Base-by-base conservation (phyloP, 2,113 vertebrate genomes). In the Myotis davidii region DNA sequence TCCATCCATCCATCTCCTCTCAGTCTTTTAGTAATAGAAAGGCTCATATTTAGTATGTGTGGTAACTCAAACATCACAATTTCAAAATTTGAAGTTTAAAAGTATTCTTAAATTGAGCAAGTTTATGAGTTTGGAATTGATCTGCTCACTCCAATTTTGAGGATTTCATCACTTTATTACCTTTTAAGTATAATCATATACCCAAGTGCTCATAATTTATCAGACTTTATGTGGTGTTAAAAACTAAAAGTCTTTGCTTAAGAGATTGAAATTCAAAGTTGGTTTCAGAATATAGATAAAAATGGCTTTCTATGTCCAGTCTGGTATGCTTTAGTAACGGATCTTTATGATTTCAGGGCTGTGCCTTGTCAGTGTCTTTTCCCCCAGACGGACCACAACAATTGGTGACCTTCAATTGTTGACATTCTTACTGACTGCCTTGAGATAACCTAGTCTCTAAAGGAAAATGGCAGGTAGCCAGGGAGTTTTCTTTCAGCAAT, bases 81-180 rank as follows among this genome's bases (percentile, higher is more conserved):
- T 69, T 91, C 76, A 95, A 50, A 88, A 52, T 76, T 64, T 74
- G 8, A 90, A 85, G 54, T 86, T 85, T 48, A 48, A 87, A 78
- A 48, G 4, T 74, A 34, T 89, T 70, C 20, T 90, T 74, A 83
- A 34, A 84, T 65, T 94, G 39, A 86, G 6, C 4, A 42, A 87
- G 37, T 34, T 85, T 70, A 65, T 56, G 21, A 93, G 14, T 76
- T 91, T 87, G 20, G 8, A 37, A 45, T 89, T 79, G 54, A 21
- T 52, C 45, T 83, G n/a, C 52, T 34, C 9, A 50, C 76, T 85
- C 39, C 48, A 65, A 9, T 81, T 93, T 85, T 74, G 25, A 79
- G 3, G 54, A 23, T 90, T 89, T 79, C 48, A 48, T 81, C 23
- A 64, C 88, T 76, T 70, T 82, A 34, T 34, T 85, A 21, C 56